Evolutionary conservation across 2,113 vertebrate species (phyloP).

Genomic region (Elanoides forficatus): DNA sequence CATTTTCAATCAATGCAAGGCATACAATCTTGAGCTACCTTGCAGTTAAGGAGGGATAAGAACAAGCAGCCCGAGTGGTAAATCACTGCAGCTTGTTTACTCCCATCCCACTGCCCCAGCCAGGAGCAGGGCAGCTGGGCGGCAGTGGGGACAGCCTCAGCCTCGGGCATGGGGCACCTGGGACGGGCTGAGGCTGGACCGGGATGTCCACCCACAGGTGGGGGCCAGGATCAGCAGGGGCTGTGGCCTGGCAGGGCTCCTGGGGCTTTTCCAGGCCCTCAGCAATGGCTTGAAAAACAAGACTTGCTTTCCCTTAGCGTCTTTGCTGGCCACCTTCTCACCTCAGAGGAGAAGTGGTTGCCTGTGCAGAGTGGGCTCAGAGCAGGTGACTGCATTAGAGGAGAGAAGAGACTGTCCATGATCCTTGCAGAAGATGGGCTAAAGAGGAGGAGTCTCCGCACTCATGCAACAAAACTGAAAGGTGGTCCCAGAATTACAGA

Average conservation of each 20-base stretch:
- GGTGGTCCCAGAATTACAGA: background rate
- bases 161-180: rapidly evolving
- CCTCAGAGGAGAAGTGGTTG: background rate
- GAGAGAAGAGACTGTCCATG: background rate
- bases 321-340: background rate
- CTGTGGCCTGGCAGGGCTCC: background rate
- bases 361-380: background rate
- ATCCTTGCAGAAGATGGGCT: background rate
- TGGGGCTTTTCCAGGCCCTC: background rate
- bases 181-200: background rate
- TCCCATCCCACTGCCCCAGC: background rate
- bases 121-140: background rate
- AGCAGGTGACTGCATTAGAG: background rate
- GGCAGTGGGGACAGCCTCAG: background rate
- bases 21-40: background rate
- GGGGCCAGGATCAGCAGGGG: background rate
- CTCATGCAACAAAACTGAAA: background rate
- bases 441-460: background rate
- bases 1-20: background rate
- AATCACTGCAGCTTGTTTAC: background rate
- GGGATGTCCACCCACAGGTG: no score
- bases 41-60: background rate
- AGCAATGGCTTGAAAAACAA: background rate
- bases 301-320: background rate
- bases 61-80: background rate